Evolutionary conservation across 2,113 vertebrate genomes (phyloP), one percentile per base, ranked within the genome.

Genomic region (Odontophorus gujanensis): DNA sequence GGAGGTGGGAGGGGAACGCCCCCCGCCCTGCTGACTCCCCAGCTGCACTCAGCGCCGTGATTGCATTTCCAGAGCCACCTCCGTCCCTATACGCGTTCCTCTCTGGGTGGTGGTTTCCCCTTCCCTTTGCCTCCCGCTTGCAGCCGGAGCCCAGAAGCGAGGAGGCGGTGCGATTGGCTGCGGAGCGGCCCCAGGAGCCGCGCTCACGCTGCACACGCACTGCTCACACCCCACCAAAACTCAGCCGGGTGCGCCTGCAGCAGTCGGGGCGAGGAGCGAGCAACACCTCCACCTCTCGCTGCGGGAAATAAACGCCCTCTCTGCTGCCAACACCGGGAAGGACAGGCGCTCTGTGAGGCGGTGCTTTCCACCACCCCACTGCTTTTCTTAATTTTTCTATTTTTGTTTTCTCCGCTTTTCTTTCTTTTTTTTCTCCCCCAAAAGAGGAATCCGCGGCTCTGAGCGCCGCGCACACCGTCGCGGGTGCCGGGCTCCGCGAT

Each of bases 131-230:
- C 80, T 66, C 76, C 24, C 58, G 62, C 77, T 69, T 3, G 88
- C 73, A 9, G 74, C 26, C 48, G 59, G 67, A 9, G 48, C 65
- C 47, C 63, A 4, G 51, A 53, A 53, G 89, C 84, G 89, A 95
- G 97, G 68, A 76, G 95, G 63, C 89, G 92, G 96, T 47, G 94
- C 90, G 95, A 97, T 96, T 96, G 97, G 96, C 96, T 94, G 97
- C 85, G 25, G 96, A 95, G 91, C 96, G 32, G 86, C 89, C 93
- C 96, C 63, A 69, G 43, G 48, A 72, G 67, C 74, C 30, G 86
- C 63, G 1, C 91, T 26, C 87, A 13, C 87, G 22, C 72, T 68
- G 53, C 91, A 47, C 87, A 12, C 85, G 10, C 79, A 25, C 82
- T 62, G 6, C 81, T 25, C 62, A 11, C 50, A 6, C 30, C 76